Conservation (phyloP, 2,113 vertebrate genomes). For the Ictalurus furcatus region DNA sequence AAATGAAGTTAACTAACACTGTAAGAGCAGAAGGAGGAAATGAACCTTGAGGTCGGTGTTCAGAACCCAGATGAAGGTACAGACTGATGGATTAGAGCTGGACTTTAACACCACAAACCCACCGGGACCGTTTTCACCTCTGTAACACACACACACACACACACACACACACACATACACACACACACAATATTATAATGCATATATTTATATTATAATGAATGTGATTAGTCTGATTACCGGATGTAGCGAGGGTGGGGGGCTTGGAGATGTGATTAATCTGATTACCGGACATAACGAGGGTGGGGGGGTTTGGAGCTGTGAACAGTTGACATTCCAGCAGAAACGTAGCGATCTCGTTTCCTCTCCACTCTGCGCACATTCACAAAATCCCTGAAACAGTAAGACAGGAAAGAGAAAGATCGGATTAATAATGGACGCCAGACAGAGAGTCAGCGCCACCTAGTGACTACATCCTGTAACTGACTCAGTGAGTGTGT, state of each 20-base stretch:
- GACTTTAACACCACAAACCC: conserved; percentile 92
- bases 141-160: conserved; percentile 56
- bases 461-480: not conserved
- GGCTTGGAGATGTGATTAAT: conserved; percentile 55
- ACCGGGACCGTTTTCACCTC: conserved; percentile 93
- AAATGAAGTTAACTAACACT: not conserved
- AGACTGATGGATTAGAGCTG: conserved; percentile 83
- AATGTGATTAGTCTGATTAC: not conserved
- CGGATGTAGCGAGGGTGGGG: not conserved
- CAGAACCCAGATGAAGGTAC: conserved; percentile 96
- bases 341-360: conserved; percentile 88
- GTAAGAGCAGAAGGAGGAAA: not conserved
- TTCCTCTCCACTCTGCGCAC: conserved; percentile 90
- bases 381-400: conserved; percentile 90
- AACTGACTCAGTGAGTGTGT: not conserved
- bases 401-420: conserved; percentile 11
- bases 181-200: not conserved
- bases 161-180: conserved; percentile 15
- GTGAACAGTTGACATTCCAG: conserved; percentile 87
- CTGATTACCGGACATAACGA: conserved; percentile 86
- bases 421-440: not conserved
- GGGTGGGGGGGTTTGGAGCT: conserved; percentile 78
- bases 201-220: not conserved
- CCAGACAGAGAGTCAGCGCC: not conserved
- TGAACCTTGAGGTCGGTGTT: conserved; percentile 95